A percentile compares a stretch with the other conserved stretches of the same genome.
Conservation (phyloP, 2,888 invertebrate genomes). For the Pelosia muscerda region DNA sequence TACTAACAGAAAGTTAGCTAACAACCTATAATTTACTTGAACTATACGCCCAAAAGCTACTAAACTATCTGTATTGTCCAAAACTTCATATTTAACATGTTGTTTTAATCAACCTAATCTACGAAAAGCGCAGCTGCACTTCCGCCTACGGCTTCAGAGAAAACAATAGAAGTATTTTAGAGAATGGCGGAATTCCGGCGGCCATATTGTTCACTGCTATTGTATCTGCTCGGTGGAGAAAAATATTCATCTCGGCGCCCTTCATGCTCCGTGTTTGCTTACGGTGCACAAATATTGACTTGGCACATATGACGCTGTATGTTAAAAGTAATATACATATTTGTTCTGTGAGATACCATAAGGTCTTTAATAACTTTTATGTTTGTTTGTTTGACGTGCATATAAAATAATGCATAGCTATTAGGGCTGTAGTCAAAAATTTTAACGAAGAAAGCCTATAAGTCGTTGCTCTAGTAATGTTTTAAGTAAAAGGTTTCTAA, state of each 20-base stretch:
- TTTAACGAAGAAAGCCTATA: too few species aligned
- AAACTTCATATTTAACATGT: slow-evolving; percentile 21
- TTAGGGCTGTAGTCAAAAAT: too few species aligned
- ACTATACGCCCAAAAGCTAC: not conserved
- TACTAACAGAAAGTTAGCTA: too few species aligned
- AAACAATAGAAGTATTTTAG: slow-evolving; percentile 63
- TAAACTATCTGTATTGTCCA: not conserved
- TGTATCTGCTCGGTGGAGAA: slow-evolving; percentile 53
- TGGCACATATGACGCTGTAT: slow-evolving; percentile 39
- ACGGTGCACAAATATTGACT: slow-evolving; percentile 47
- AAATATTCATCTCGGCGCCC: slow-evolving; percentile 58
- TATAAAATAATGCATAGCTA: not conserved
- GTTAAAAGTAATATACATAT: slow-evolving; percentile 37
- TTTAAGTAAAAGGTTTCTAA: too few species aligned
- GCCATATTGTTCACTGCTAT: slow-evolving; percentile 60
- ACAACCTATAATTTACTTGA: not conserved
- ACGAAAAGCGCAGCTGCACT: slow-evolving; percentile 56
- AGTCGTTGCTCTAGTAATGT: too few species aligned
- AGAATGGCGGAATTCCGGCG: slow-evolving; percentile 54
- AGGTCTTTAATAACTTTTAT: not conserved
- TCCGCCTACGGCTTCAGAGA: slow-evolving; percentile 48
- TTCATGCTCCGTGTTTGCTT: slow-evolving; percentile 44
- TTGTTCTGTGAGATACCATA: not conserved
- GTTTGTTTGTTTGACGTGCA: not conserved
- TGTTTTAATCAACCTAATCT: slow-evolving; percentile 51